Conservation (phyloP, 92 coral and sea anemone species). For the Virgularia gustaviana region DNA sequence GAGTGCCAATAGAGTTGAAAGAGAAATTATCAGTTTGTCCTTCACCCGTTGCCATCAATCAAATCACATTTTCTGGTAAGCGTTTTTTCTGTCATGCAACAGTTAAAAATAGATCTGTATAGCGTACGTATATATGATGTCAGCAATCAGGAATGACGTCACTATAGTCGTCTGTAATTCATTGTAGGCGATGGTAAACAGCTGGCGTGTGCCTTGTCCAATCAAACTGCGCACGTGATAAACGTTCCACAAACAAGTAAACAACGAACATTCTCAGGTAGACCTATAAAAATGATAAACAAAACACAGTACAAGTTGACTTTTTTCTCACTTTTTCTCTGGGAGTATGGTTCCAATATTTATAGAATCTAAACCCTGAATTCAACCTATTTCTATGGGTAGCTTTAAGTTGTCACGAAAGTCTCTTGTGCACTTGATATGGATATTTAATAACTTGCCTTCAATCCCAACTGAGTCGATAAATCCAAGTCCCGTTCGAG, state of each 20-base stretch:
- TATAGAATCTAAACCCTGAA: not conserved
- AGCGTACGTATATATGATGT: too few relatives aligned
- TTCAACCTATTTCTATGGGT: not conserved
- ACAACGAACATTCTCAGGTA: conserved; percentile 33
- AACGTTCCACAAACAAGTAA: conserved; percentile 60
- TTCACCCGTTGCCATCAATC: conserved; percentile 70
- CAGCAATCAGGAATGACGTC: too few relatives aligned
- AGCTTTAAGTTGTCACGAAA: too few relatives aligned
- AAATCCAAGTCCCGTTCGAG: too few relatives aligned
- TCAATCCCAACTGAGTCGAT: too few relatives aligned
- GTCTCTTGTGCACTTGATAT: too few relatives aligned
- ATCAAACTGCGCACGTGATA: conserved; percentile 79
- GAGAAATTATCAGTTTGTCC: conserved; percentile 64
- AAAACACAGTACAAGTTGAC: not conserved
- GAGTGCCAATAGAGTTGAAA: conserved; percentile 32
- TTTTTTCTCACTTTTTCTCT: too few relatives aligned
- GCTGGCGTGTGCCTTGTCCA: conserved; percentile 77
- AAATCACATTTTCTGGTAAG: conserved; percentile 65
- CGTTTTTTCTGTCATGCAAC: not conserved
- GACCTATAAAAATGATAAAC: not conserved
- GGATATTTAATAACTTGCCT: too few relatives aligned
- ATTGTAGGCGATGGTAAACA: conserved; percentile 65
- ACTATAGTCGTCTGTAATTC: not conserved
- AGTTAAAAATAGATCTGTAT: too few relatives aligned
- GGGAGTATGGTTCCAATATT: too few relatives aligned